Base-by-base conservation (phyloP, 2,797 vertebrate species). In the Micromesistius poutassou region DNA sequence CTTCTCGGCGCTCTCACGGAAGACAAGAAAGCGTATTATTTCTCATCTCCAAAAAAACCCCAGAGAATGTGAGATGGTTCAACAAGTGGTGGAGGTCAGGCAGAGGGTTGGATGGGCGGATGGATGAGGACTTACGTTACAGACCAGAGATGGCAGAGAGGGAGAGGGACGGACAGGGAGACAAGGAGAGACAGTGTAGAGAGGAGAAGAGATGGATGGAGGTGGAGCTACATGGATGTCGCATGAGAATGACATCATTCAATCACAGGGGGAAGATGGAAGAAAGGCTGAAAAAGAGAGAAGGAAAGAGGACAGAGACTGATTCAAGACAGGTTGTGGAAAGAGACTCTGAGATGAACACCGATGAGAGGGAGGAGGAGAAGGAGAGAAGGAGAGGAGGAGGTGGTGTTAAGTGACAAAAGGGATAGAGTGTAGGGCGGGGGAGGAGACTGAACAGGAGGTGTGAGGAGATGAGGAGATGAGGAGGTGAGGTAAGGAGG, bases 141-240 rank as follows among this genome's bases (percentile, higher is more conserved):
- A 38, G 42, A 25, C 7, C 46, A 7, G 36, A 74, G 25, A 74
- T n/a, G n/a, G 80, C 30, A 73, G 79, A 30, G 22, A 82, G 78
- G 74, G 22, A 70, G 83, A 81, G 31, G 80, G 79, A 83, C 6
- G 73, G 76, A 81, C 30, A 25, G 76, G 25, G 16, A 78, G 72
- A 80, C 55, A 38, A 12, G 78, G 31, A 73, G 38, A 76, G 42
- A 77, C 1, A 72, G 55, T 46, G 19, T 25, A 79, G 50, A 79
- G 22, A 42, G 35, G 72, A 85, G 80, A 76, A 75, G 2, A 78
- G 79, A 85, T 74, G 74, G 85, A 89, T 81, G 77, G 79, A 82
- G 62, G 46, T 78, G 76, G 50, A 31, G 30, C 71, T 9, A 72
- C 71, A 72, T 25, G 55, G 55, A 62, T 19, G 19, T 22, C 46